Evolutionary conservation across 2,797 vertebrate genomes (phyloP), one percentile per base, ranked within the genome.

Genomic region (Acanthurus tractus): DNA sequence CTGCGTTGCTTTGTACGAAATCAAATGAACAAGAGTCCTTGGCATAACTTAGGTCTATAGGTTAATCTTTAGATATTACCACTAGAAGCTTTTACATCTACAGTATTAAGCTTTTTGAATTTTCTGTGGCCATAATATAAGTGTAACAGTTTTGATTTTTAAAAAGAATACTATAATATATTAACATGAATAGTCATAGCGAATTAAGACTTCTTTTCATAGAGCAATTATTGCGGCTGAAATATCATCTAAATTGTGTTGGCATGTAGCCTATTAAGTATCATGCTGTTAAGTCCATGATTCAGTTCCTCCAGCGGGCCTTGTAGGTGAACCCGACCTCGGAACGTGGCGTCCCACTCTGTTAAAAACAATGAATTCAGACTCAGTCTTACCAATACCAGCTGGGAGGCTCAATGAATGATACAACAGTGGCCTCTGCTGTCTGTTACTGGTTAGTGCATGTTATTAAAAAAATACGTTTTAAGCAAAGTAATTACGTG

Each of bases 311-410:
- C 20, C 70, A 40, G 65, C 55, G 77, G 56, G 61, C 49, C 81
- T 13, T 68, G 58, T 70, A 66, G 81, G 79, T 86, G 85, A 83
- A 74, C 82, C 52, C 23, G 34, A 67, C 67, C 81, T 80, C 65
- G 3, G 82, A 82, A 86, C 34, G 63, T 69, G 59, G 58, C 58
- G 13, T 74, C 45, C 71, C 53, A 57, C 17, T 59, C 59, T 25
- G 74, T 63, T 69, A 66, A 49, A 38, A 22, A 36, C 55, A 59
- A 22, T 56, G 56, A 58, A 55, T 5, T 22, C 25, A 76, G 40
- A 23, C 62, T 49, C 2, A 13, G 46, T 55, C 44, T 12, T 4
- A 65, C n/a, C 36, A 11, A 34, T 22, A 17, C 5, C 17, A 17
- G 5, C 3, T 48, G 12, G 14, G 17, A 45, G 14, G 17, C 20